Evolutionary conservation across 1,140 invertebrate species (phyloP).

Genomic region (Hetaerina americana): DNA sequence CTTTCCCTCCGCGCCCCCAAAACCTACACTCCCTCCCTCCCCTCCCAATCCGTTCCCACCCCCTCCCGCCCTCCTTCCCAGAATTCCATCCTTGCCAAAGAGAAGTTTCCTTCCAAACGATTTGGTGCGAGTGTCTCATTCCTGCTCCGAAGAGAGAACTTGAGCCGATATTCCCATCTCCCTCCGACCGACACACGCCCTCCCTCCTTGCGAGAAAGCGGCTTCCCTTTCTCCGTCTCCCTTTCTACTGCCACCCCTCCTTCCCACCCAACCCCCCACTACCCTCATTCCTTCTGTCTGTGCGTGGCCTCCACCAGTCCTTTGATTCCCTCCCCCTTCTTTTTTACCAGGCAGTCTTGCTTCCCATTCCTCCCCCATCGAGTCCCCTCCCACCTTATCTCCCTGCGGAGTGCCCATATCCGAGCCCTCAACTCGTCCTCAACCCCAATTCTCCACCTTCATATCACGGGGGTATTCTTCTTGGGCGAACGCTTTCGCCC

Average conservation of each 20-base stretch:
- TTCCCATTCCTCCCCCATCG: no score
- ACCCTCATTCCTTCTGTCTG: no score
- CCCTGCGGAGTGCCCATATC: no score
- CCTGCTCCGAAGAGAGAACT: neutral
- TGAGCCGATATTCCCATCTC: neutral
- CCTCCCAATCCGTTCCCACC: neutral
- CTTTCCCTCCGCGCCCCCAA: no score
- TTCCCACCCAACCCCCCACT: neutral
- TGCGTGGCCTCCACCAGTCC: no score
- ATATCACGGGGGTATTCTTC: no score
- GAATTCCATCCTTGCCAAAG: neutral
- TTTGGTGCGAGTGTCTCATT: neutral
- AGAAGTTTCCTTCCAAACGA: neutral
- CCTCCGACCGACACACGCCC: neutral
- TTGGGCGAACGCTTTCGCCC: no score
- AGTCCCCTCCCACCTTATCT: no score
- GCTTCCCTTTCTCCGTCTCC: neutral
- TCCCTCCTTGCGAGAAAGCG: neutral
- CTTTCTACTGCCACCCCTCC: neutral
- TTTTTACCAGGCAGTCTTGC: no score
- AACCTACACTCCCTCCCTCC: neutral
- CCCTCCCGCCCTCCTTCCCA: neutral
- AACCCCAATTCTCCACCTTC: no score
- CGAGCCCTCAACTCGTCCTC: no score
- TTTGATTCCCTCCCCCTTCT: no score